Base-by-base conservation (phyloP, 2,797 vertebrate genomes). In the Tokudaia muenninki region DNA sequence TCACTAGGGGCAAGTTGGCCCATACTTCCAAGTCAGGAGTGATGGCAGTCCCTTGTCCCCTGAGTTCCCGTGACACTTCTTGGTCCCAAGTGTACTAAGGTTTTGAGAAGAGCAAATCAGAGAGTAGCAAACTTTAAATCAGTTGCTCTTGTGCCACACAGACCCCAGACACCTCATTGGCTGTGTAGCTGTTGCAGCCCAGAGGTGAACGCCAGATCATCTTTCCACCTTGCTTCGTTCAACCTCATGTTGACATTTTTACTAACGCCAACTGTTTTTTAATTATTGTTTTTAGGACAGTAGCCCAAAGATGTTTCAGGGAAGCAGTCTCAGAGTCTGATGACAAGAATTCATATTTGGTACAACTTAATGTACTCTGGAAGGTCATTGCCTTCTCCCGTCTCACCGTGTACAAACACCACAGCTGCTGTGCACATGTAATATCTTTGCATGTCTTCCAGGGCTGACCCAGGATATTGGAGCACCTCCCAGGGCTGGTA, bases 131-230 rank as follows among this genome's bases (percentile, higher is more conserved):
- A 14, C 50, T 72, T 50, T 63, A 44, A 44, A 11, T 37, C 12
- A 1, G 5, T 24, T 5, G 8, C 75, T 16, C 26, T 10, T 13
- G 0, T 17, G 57, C 78, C 26, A 22, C 55, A 34, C 24, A 19
- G 29, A 24, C 17, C 34, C 55, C 10, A 22, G 31, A 21, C 78
- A 9, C 41, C 1, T 34, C 3, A 0, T 4, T 8, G 29, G 21
- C 21, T 19, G 0, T 0, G 31, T 44, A 19, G 41, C 13, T 0
- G 2, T 24, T 2, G 8, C 61, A 10, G 2, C 57, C 74, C 34
- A 29, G 55, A 52, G 47, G 37, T 37, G 80, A 80, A n/a, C 21
- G 63, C 3, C 24, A 17, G 59, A 59, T 1, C 0, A 7, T 8
- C 34, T 88, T 10, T 50, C 50, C 3, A 17, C 2, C 31, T 57